phyloP scores from a whole-genome alignment of 2,888 invertebrate species.

The Coecobrya sp. region DNA sequence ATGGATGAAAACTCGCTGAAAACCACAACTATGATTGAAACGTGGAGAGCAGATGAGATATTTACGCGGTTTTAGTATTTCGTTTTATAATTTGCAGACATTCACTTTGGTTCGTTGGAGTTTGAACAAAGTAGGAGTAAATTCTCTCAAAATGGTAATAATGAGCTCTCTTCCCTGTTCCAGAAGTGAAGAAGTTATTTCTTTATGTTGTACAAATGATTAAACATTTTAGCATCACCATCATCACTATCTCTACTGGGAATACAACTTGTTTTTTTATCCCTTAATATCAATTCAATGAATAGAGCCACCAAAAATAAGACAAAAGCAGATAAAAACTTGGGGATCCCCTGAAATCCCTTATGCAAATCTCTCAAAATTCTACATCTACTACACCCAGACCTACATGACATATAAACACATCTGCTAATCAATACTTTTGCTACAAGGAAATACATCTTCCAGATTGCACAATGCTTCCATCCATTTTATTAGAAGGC shows the following conservation, averaged over 20 bases:
- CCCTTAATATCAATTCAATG: slow-evolving; percentile 16
- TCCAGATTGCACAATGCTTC: background rate
- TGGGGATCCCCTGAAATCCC: slow-evolving; percentile 9
- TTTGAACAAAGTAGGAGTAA: no score
- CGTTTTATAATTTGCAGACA: no score
- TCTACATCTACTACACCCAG: background rate
- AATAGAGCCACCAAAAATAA: background rate
- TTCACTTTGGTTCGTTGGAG: no score
- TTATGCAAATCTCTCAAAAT: slow-evolving; percentile 13
- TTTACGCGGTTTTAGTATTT: no score
- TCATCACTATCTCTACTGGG: background rate
- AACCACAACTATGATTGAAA: no score
- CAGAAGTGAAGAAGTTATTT: no score
- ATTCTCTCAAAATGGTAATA: no score
- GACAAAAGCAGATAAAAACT: slow-evolving; percentile 14
- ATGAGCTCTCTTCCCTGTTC: no score
- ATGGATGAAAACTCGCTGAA: no score
- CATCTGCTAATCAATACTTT: background rate
- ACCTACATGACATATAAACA: background rate
- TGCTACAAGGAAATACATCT: background rate
- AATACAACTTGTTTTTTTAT: background rate
- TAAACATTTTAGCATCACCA: no score
- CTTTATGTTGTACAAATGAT: no score
- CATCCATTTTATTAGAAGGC: background rate
- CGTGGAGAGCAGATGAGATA: no score